These are phyloP conservation scores for Actenoides hombroni DNA, from an alignment of 2,113 vertebrate species.

Conservation along the genomic window DNA sequence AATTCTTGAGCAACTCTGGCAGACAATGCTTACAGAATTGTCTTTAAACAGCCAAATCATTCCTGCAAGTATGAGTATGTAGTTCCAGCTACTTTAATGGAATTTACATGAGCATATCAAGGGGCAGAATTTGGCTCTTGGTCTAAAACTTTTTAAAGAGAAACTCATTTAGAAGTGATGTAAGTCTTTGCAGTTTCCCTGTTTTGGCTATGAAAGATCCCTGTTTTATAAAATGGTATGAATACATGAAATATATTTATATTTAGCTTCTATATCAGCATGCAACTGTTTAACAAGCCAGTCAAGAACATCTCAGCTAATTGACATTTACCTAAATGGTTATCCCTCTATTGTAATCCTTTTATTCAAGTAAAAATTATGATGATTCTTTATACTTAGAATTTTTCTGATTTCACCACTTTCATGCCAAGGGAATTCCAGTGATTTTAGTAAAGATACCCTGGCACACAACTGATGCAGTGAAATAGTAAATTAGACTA, in stretches of 20 bases:
- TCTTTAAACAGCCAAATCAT: neutral
- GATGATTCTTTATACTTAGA: neutral
- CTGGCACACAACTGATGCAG: neutral
- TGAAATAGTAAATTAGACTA: neutral
- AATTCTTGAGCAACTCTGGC: neutral
- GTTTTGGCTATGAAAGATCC: neutral
- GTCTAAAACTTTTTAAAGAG: slow-evolving; percentile 29
- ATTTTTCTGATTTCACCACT: neutral
- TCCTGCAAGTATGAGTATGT: neutral
- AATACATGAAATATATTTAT: neutral
- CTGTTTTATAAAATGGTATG: neutral
- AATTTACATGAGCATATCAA: slow-evolving; percentile 19
- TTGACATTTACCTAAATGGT: neutral
- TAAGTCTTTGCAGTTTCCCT: slow-evolving; percentile 5
- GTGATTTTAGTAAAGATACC: neutral
- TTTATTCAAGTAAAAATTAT: neutral
- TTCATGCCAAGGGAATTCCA: neutral
- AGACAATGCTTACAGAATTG: neutral
- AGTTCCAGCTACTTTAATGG: slow-evolving; percentile 22
- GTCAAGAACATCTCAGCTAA: neutral
- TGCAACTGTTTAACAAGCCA: neutral
- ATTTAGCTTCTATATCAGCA: neutral
- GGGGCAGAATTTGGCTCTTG: slow-evolving; percentile 20
- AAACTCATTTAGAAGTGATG: neutral
- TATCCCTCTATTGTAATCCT: neutral